A percentile compares a stretch with the other conserved stretches of the same genome.
Conservation (phyloP, 2,888 invertebrate species). For the Liodrosophila aerea region DNA sequence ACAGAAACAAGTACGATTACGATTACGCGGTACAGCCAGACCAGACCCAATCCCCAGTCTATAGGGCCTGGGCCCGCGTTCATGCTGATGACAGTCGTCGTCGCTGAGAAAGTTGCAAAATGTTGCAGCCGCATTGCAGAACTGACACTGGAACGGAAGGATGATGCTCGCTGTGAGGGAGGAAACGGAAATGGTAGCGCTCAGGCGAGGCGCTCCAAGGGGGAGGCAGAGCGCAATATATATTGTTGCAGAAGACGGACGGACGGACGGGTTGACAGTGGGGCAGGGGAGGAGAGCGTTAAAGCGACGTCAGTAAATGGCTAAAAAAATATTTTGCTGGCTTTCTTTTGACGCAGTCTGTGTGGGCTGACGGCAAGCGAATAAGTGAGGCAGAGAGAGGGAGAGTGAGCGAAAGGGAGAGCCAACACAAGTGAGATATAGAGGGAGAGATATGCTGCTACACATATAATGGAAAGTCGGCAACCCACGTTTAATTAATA, state of each 20-base stretch:
- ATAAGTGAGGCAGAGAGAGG: slow-evolving; percentile 4
- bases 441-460: slow-evolving; percentile 7
- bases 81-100: slow-evolving; percentile 60
- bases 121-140: slow-evolving; percentile 44
- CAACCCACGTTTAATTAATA: slow-evolving; percentile 55
- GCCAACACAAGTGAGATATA: not conserved
- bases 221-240: not conserved
- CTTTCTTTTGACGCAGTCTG: slow-evolving; percentile 64
- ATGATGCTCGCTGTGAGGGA: not conserved
- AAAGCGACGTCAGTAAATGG: slow-evolving; percentile 55
- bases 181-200: slow-evolving; percentile 7
- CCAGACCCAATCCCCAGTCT: slow-evolving; percentile 15
- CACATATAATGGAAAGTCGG: slow-evolving; percentile 12
- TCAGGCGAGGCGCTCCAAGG: not conserved
- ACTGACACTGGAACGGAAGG: slow-evolving; percentile 15
- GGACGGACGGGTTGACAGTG: no score
- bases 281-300: slow-evolving; percentile 15
- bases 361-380: slow-evolving; percentile 27
- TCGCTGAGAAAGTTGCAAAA: slow-evolving; percentile 70
- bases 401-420: not conserved
- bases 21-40: not conserved
- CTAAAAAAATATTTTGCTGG: slow-evolving; percentile 52
- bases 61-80: slow-evolving; percentile 34
- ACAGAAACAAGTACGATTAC: slow-evolving; percentile 15
- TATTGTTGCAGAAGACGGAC: not conserved